Base-by-base conservation (phyloP, 1,140 invertebrate genomes). In the Pentalonia nigronervosa region DNA sequence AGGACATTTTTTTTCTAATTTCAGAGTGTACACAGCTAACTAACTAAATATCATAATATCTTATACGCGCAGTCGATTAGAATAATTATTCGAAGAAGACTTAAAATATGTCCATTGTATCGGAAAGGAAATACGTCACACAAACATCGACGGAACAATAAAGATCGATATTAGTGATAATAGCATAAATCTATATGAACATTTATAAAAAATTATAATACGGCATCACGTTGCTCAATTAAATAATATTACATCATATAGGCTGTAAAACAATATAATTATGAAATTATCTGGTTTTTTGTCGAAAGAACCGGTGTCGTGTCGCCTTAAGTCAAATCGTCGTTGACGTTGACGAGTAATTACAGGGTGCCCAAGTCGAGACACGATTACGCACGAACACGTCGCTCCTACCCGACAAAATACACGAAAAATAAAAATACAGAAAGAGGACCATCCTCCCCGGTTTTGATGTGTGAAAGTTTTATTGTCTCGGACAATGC, bases 351-450 rank as follows among this genome's bases (percentile, higher is more conserved):
- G 83, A 84, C 36, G 36, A 84, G 83, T 50, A 48, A 88, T 88
- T 88, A 88, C 86, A 88, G 30, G 86, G 86, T 88, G 86, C n/a
- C 86, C 34, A 47, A 88, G 45, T 48, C 47, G 47, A n/a, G 86
- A 34, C 23, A 47, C 41, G 45, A 47, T 47, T 86, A 86, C 45
- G 47, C 84, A 47, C 45, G 23, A 45, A 84, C 45, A 25, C 36
- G 36, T 84, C 21, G 83, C 36, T 84, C 36, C 41, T 11, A 41
- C 9, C 30, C 34, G 83, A 84, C 83, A 25, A 11, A 53, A 53
- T 53, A 53, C 36, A 41, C 25, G 45, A 84, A 84, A 45, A 84
- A n/a, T n/a, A 45, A 45, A 45, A 45, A 84, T 9, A 30, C 23
- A 47, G 23, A 41, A 45, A 36, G 76, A n/a, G 76, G 60, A 67